Base-by-base conservation (phyloP, 2,113 vertebrate species). In the Micronycteris hirsuta region DNA sequence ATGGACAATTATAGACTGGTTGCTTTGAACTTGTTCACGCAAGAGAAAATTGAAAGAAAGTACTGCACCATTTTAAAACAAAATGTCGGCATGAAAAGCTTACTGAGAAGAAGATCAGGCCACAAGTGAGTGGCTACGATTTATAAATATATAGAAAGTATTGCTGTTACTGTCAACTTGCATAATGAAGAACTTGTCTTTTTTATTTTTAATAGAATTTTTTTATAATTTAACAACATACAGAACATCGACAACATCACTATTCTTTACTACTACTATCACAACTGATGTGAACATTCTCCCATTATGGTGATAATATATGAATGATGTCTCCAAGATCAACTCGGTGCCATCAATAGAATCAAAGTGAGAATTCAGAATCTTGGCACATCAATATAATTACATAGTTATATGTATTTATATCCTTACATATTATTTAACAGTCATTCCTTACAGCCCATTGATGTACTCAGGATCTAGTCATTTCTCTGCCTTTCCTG, bases 1-100 rank as follows among this genome's bases (percentile, higher is more conserved):
- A 95, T 95, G 78, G 78, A 78, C 97, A 95, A 97, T 89, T 97
- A 86, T 52, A 96, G 61, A 63, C 78, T 76, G 38, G 33, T 70
- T 77, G 67, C 67, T 82, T 86, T 49, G 47, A 82, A 93, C 33
- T 77, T 93, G 73, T 84, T 89, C 83, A 47, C 7, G 33, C 22
- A 85, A 78, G 74, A 94, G 49, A 83, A 95, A 80, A 82, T 63
- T 2, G 58, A 88, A 91, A 67, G 58, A 85, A 80, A 93, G 91
- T 28, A n/a, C 89, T 54, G 68, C 20, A 38, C 36, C 38, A 90
- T 58, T 71, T 76, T 77, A 61, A 95, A 94, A 86, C 33, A 74
- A 91, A 94, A 81, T 49, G 17, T 83, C 61, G 89, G 54, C 12
- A 89, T 82, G 65, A 86, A 92, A 86, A 91, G 13, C 65, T 85